phyloP scores from a whole-genome alignment of 2,113 vertebrate genomes.

The Megatriorchis doriae region DNA sequence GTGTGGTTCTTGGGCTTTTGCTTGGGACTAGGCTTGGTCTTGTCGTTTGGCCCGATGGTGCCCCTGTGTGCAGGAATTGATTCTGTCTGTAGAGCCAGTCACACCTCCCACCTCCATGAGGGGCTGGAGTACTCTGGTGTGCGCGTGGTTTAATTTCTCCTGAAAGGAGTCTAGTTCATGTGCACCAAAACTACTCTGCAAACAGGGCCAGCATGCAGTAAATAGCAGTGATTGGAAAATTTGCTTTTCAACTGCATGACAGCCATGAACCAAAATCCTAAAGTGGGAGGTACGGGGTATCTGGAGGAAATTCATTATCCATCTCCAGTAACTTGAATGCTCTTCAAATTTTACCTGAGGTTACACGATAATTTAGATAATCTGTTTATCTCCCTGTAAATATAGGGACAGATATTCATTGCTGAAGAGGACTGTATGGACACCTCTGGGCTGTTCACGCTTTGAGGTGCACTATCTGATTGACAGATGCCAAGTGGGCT shows the following conservation, averaged over 20 bases:
- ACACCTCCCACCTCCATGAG: not conserved
- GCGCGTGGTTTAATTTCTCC: not conserved
- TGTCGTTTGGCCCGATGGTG: not conserved
- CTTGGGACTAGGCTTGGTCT: not conserved
- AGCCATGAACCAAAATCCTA: not conserved
- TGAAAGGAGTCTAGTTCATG: not conserved
- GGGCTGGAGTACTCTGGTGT: not conserved
- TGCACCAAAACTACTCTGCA: not conserved
- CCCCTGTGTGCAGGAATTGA: not conserved
- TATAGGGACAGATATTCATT: not conserved
- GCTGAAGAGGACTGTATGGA: not conserved
- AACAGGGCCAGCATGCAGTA: not conserved
- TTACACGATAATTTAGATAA: not conserved
- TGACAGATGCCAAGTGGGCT: not conserved
- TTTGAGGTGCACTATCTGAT: not conserved
- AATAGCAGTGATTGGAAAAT: not conserved
- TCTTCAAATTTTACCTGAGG: not conserved
- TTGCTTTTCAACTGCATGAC: not conserved
- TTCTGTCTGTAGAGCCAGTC: not conserved
- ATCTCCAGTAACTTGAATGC: not conserved
- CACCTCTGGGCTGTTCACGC: not conserved
- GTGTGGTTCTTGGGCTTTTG: not conserved
- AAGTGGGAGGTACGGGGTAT: not conserved
- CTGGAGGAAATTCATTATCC: not conserved
- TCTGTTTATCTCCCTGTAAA: not conserved